phyloP scores from a whole-genome alignment of 2,797 vertebrate species.

The Hippopotamyrus pictus region DNA sequence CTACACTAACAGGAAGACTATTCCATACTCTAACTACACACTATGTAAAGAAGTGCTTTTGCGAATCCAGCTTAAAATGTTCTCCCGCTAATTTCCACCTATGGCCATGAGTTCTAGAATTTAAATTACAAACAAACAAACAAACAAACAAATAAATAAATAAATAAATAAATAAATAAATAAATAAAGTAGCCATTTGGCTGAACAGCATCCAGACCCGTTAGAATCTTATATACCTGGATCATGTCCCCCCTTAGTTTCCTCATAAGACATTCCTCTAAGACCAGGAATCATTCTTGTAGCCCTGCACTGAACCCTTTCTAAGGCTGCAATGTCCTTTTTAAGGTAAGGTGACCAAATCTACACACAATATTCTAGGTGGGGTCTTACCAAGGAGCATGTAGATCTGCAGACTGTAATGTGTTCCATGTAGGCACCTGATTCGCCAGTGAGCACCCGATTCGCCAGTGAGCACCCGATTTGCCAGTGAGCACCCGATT shows the following conservation, averaged over 20 bases:
- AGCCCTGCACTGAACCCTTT: not conserved
- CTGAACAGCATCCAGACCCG: not conserved
- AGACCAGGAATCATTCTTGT: not conserved
- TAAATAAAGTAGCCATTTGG: not conserved
- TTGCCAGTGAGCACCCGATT: too few relatives aligned
- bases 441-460: not conserved
- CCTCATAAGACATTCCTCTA: not conserved
- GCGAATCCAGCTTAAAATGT: not conserved
- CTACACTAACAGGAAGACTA: not conserved
- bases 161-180: too few relatives aligned
- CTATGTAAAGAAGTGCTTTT: not conserved
- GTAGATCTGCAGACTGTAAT: not conserved
- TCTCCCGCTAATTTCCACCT: not conserved
- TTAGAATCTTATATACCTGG: not conserved
- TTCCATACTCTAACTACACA: not conserved
- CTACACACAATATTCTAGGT: not conserved
- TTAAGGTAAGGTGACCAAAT: not conserved
- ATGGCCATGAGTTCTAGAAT: not conserved
- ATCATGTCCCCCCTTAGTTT: not conserved
- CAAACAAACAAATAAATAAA: too few relatives aligned
- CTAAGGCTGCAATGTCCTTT: not conserved
- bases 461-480: not conserved
- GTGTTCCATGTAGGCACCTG: not conserved
- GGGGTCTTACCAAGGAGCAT: not conserved
- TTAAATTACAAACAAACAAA: too few relatives aligned